phyloP scores from a whole-genome alignment of 2,888 invertebrate species.

The Melikaiella ostensackeni region DNA sequence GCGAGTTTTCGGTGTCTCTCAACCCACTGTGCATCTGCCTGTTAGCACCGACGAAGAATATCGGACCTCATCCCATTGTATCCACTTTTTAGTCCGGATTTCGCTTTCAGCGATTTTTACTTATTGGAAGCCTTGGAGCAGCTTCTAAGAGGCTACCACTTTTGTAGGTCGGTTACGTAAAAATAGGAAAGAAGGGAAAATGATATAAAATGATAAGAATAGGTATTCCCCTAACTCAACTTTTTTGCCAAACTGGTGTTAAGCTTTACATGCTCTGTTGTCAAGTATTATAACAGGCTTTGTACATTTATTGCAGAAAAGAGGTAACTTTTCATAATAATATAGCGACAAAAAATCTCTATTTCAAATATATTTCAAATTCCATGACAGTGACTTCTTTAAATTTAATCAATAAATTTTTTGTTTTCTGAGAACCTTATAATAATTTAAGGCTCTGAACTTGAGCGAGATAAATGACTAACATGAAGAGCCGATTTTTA shows the following conservation, averaged over 20 bases:
- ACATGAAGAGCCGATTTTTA: too few relatives aligned
- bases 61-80: not conserved
- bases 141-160: conserved; percentile 26
- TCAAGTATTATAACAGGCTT: not conserved
- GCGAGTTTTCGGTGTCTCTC: too few relatives aligned
- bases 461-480: too few relatives aligned
- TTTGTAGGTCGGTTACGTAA: not conserved
- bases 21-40: conserved; percentile 25
- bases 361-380: too few relatives aligned
- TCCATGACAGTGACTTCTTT: too few relatives aligned
- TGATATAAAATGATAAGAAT: not conserved
- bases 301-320: not conserved
- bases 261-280: not conserved
- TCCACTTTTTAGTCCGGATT: conserved; percentile 1
- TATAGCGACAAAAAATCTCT: too few relatives aligned
- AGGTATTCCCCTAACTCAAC: not conserved
- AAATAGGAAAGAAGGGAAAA: not conserved
- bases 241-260: not conserved
- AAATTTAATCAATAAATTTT: too few relatives aligned
- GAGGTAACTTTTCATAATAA: too few relatives aligned
- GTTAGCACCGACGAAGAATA: conserved; percentile 19
- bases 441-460: too few relatives aligned
- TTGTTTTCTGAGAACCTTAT: too few relatives aligned
- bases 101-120: conserved; percentile 11
- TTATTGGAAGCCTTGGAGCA: conserved; percentile 14